phyloP scores from a whole-genome alignment of 2,797 vertebrate genomes.

The Sibirionetta formosa region DNA sequence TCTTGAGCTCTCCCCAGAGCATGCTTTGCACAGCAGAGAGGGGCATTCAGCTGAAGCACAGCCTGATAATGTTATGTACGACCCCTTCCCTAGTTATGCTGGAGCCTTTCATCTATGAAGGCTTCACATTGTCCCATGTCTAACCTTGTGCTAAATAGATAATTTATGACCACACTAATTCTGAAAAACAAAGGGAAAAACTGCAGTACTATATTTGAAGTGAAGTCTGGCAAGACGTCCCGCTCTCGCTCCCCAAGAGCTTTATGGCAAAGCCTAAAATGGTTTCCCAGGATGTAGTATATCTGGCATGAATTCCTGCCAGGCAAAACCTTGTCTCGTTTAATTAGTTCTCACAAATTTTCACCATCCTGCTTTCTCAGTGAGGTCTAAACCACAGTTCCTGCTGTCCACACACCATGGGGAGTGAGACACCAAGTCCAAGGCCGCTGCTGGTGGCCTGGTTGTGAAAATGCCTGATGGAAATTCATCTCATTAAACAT shows the following conservation, averaged over 20 bases:
- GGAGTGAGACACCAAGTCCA: conserved; percentile 15
- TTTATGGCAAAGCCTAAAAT: conserved; percentile 51
- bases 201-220: conserved; percentile 19
- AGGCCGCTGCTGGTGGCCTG: conserved; percentile 57
- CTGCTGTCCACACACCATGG: conserved; percentile 40
- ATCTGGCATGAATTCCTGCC: conserved; percentile 53
- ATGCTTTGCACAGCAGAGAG: not conserved
- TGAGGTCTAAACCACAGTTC: conserved; percentile 37
- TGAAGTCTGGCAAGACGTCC: conserved; percentile 9
- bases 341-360: conserved; percentile 71
- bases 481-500: conserved; percentile 67
- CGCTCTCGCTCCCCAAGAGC: not conserved
- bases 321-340: conserved; percentile 57
- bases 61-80: not conserved
- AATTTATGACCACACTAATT: conserved; percentile 25
- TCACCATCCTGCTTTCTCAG: conserved; percentile 53
- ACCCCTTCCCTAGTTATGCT: not conserved
- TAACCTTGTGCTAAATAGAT: conserved; percentile 44
- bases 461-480: conserved; percentile 35
- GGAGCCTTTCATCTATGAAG: not conserved
- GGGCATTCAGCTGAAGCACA: accelerated
- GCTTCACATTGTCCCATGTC: conserved; percentile 8
- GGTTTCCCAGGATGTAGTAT: conserved; percentile 3
- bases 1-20: not conserved
- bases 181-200: conserved; percentile 33